Evolutionary conservation across 2,888 invertebrate species (phyloP).

Genomic region (Thera britannica): DNA sequence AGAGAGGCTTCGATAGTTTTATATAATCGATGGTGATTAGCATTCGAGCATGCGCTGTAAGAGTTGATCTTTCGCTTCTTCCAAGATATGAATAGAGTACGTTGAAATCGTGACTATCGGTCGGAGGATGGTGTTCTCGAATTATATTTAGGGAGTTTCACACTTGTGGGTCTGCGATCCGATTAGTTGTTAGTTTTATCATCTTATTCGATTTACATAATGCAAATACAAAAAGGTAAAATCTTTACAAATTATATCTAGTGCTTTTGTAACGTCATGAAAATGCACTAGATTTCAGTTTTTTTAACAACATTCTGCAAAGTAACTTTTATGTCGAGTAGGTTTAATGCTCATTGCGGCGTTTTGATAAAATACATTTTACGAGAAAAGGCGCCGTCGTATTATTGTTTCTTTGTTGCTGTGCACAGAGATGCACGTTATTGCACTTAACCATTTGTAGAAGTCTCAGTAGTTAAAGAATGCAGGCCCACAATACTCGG

Average conservation of each 20-base stretch:
- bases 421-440: slow-evolving; percentile 26
- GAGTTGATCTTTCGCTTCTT: slow-evolving; percentile 80
- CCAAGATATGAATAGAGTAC: slow-evolving; percentile 60
- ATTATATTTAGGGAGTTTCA: slow-evolving; percentile 53
- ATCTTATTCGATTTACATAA: background rate
- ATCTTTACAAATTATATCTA: slow-evolving; percentile 1
- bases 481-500: slow-evolving; percentile 35
- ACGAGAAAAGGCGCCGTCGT: slow-evolving; percentile 4
- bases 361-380: background rate
- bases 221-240: background rate
- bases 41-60: slow-evolving; percentile 82
- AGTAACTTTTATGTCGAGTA: background rate
- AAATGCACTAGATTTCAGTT: background rate
- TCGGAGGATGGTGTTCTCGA: slow-evolving; percentile 82
- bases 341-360: background rate
- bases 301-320: background rate
- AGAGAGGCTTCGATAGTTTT: slow-evolving; percentile 67
- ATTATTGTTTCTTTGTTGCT: slow-evolving; percentile 6
- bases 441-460: slow-evolving; percentile 29
- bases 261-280: background rate
- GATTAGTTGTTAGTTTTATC: slow-evolving; percentile 12
- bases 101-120: slow-evolving; percentile 72
- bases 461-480: slow-evolving; percentile 27
- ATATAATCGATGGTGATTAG: slow-evolving; percentile 72
- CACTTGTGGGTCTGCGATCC: slow-evolving; percentile 58